phyloP scores from a whole-genome alignment of 2,113 vertebrate genomes.

The Catharus minimus region DNA sequence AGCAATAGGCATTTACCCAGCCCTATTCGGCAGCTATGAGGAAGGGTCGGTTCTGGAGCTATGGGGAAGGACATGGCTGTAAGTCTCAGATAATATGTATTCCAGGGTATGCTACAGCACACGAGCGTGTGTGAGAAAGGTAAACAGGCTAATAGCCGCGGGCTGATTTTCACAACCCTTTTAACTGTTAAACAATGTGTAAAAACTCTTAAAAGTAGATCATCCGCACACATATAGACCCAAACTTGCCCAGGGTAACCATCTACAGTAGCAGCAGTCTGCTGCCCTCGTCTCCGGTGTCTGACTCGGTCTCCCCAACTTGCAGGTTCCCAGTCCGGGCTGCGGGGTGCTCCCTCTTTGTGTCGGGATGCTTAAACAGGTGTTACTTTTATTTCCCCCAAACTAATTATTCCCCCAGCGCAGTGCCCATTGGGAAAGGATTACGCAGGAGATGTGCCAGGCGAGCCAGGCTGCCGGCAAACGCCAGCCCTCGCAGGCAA shows the following conservation, averaged over 20 bases:
- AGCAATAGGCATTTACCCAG: not conserved
- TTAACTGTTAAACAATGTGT: not conserved
- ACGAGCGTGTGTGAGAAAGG: not conserved
- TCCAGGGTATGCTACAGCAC: not conserved
- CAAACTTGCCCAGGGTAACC: not conserved
- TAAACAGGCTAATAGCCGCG: not conserved
- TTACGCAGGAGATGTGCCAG: conserved; percentile 47
- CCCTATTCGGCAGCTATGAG: accelerated
- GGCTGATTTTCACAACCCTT: not conserved
- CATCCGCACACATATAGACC: not conserved
- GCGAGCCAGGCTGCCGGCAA: not conserved
- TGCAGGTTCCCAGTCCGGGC: not conserved
- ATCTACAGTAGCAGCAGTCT: not conserved
- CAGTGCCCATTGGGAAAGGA: conserved; percentile 32
- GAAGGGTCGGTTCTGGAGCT: not conserved
- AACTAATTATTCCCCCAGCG: not conserved
- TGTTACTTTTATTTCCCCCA: conserved; percentile 27
- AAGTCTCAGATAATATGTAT: not conserved
- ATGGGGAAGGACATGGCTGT: not conserved
- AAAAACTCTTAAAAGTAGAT: conserved; percentile 38
- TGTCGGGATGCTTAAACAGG: conserved; percentile 45
- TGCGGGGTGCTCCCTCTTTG: not conserved
- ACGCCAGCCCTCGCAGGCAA: conserved; percentile 12
- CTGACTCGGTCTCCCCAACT: not conserved
- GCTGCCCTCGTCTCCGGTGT: not conserved